Conservation (phyloP, 1,140 invertebrate species). For the Epicauta chinensis region DNA sequence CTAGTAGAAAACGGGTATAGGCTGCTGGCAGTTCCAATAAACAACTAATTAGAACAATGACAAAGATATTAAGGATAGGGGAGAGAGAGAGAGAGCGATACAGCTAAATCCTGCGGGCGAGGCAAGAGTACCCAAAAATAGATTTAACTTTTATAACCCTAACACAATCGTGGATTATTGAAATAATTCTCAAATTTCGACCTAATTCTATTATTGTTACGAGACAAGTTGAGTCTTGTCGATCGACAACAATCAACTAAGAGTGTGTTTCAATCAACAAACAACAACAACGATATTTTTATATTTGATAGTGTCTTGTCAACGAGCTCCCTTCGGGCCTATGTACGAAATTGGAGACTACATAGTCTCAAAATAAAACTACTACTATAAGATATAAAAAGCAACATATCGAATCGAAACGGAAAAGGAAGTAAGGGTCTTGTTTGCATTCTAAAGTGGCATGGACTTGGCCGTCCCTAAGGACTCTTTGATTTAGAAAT, state of each 20-base stretch:
- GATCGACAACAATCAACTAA: constrained; percentile 10
- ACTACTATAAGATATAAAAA: too few species aligned
- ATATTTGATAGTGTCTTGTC: constrained; percentile 20
- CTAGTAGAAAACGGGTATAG: constrained; percentile 6
- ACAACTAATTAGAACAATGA: constrained; percentile 16
- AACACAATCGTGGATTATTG: too few species aligned
- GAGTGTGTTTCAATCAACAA: constrained; percentile 1
- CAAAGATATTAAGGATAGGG: too few species aligned
- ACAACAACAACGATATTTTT: constrained; percentile 10
- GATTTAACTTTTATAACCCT: too few species aligned
- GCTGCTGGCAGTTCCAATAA: neutral
- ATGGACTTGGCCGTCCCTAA: constrained; percentile 14
- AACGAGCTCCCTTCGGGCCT: constrained; percentile 15
- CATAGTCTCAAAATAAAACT: too few species aligned
- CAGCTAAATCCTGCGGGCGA: neutral
- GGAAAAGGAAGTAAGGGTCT: constrained; percentile 21
- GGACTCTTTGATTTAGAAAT: constrained; percentile 21
- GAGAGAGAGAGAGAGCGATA: constrained; percentile 3
- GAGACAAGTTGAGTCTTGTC: too few species aligned
- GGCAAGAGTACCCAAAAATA: constrained; percentile 7
- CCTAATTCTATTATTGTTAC: too few species aligned
- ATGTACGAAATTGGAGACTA: constrained; percentile 18
- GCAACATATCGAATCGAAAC: too few species aligned
- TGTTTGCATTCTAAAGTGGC: constrained; percentile 23
- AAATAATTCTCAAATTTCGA: too few species aligned